phyloP scores from a whole-genome alignment of 2,797 vertebrate genomes.

The Merluccius polli region DNA sequence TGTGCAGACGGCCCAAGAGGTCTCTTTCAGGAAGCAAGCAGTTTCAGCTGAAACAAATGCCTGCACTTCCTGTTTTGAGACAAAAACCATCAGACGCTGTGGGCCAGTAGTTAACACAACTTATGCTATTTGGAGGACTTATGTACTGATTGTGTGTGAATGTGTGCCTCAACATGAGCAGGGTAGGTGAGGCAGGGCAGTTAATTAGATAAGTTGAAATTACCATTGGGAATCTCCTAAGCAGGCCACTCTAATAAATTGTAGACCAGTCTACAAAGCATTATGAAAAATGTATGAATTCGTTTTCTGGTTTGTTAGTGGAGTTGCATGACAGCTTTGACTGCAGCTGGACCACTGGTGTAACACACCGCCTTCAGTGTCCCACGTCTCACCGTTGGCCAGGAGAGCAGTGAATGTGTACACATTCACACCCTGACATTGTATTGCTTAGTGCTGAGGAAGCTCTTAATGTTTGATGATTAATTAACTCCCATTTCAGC shows the following conservation, averaged over 20 bases:
- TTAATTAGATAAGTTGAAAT: not conserved
- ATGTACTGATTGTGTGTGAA: not conserved
- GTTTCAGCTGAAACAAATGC: not conserved
- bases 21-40: not conserved
- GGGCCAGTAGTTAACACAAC: not conserved
- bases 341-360: not conserved
- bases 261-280: not conserved
- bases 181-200: not conserved
- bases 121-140: not conserved
- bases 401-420: not conserved
- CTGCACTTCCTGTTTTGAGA: not conserved
- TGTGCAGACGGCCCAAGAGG: not conserved
- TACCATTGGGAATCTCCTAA: not conserved
- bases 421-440: not conserved
- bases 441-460: not conserved
- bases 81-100: not conserved
- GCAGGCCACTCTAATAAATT: not conserved
- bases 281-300: not conserved
- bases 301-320: not conserved
- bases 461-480: not conserved
- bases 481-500: not conserved
- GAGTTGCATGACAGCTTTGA: not conserved
- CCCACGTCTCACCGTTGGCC: not conserved
- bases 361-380: not conserved
- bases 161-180: not conserved